Evolutionary conservation across 1,140 invertebrate species (phyloP).

Genomic region (Homarus americanus): DNA sequence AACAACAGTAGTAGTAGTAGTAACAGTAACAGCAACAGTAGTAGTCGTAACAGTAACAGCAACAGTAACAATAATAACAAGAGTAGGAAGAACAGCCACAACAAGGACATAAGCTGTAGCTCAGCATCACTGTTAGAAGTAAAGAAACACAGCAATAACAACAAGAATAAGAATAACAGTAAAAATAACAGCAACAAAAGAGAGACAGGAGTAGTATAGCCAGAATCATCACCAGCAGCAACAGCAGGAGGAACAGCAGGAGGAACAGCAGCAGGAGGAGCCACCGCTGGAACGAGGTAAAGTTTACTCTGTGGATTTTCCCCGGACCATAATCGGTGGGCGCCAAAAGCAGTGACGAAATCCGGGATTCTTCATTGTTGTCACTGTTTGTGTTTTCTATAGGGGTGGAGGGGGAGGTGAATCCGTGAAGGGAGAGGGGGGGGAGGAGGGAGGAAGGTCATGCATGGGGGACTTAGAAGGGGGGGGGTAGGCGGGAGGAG

Average conservation of each 20-base stretch:
- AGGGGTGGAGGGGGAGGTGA: background rate
- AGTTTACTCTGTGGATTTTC: background rate
- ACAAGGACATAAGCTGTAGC: background rate
- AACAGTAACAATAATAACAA: background rate
- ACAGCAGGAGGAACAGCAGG: too few species aligned
- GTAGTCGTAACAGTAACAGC: background rate
- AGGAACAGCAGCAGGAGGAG: background rate
- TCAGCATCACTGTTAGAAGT: background rate
- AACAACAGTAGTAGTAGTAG: background rate
- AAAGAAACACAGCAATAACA: too few species aligned
- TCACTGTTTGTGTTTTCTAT: conserved; percentile 1
- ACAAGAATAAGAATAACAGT: too few species aligned
- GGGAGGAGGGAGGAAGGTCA: background rate
- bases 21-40: background rate
- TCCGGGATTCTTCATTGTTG: conserved; percentile 3
- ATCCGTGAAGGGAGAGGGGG: background rate
- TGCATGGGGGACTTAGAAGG: background rate
- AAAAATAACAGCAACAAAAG: too few species aligned
- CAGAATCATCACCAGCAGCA: too few species aligned
- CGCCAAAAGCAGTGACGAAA: conserved; percentile 6
- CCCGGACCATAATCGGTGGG: background rate
- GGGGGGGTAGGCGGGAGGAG: background rate
- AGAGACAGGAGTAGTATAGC: too few species aligned
- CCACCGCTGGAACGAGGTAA: background rate
- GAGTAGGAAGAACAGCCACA: background rate